Base-by-base conservation (phyloP, 1,140 invertebrate species). In the Nasonia longicornis region DNA sequence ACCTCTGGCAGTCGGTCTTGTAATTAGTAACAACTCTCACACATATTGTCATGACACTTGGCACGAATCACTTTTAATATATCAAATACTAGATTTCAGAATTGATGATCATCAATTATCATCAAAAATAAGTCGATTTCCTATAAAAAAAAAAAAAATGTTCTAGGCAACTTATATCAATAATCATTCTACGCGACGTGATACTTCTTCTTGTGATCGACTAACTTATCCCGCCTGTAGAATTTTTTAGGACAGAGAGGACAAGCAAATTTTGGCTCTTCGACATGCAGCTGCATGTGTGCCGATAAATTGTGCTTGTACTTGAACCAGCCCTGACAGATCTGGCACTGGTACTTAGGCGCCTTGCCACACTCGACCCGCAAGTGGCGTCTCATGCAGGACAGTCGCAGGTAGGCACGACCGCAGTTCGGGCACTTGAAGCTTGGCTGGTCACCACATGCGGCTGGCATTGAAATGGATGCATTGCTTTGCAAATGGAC, bases 321-420 rank as follows among this genome's bases (percentile, higher is more conserved):
- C 72, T 90, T 90, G 84, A 91, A 90, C 73, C 86, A 86, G 12
- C 86, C 83, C 31, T 88, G 86, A 82, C 89, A 91, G 0, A 89
- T 83, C n/a, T 87, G 85, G 67, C 90, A 91, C 52, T 87, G 86
- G 80, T 88, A 90, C 73, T 90, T 86, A 0, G 89, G 89, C 22
- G 88, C 88, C 79, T 90, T 88, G n/a, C 89, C 89, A 78, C 89
- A 91, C 77, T 91, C 90, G 35, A 90, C 85, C 66, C 84, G 86
- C 82, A 89, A 87, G 82, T 90, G 90, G 0, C 90, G 88, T 22
- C 87, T 88, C 35, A 90, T 75, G n/a, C 88, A 88, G n/a, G 89
- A 87, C 0, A 86, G 75, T 74, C 90, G 86, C 73, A 87, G 84
- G 77, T 90, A 91, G 0, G 84, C 83, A 22, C 89, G 86, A 11